Base-by-base conservation (phyloP, 2,113 vertebrate genomes). In the Aphelocoma coerulescens region DNA sequence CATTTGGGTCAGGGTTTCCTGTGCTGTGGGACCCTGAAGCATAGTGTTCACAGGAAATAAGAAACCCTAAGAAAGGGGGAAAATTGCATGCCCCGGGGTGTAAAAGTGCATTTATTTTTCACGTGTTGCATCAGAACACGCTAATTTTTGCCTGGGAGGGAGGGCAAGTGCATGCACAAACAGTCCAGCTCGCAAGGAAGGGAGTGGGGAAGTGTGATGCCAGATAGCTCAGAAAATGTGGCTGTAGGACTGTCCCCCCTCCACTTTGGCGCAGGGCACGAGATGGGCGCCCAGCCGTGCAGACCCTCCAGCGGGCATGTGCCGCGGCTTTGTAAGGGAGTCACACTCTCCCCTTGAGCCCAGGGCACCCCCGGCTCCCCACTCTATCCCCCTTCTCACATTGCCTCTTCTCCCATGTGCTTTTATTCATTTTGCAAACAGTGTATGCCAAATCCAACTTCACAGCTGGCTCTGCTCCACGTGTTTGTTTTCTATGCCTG, bases 401-500 rank as follows among this genome's bases (percentile, higher is more conserved):
- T 71, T 93, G 69, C 87, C 74, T 81, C 86, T 43, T 81, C 89
- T 91, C 37, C 46, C 69, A 37, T 81, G 88, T 66, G 91, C 94
- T 86, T 96, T 93, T 71, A 85, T 95, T 95, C 73, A 41, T 89
- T 84, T 88, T 91, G 35, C 97, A 96, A 95, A 66, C 86, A 93
- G 91, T 5, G 24, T 71, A 69, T 92, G 96, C 95, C 95, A 97
- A 93, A 91, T 88, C 91, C 94, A 22, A 43, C 95, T 81, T 92
- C 95, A 83, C 89, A 96, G 96, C 97, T 98, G 97, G 98, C 94
- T 59, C 27, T 69, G 62, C 57, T 96, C 96, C 95, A 88, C 10
- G 69, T 97, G 97, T 98, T 98, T 98, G 97, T 97, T 97, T 98
- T 97, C 96, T 85, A 6, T 97, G 91, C 81, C 39, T 93, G 95